Conservation (phyloP, 2,888 invertebrate genomes). For the Hypena proboscidalis region DNA sequence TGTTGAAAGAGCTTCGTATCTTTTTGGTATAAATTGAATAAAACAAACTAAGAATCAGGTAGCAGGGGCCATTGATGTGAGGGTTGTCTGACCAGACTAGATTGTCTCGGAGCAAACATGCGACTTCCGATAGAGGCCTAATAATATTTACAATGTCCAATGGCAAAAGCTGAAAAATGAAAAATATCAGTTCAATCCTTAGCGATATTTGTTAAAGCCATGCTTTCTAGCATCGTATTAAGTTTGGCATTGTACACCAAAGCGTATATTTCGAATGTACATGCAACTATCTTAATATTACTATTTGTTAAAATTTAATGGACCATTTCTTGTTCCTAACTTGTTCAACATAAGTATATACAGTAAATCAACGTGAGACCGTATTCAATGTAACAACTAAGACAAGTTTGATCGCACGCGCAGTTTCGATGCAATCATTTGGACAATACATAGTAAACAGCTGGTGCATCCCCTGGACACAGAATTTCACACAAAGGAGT, state of each 20-base stretch:
- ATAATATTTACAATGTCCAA: slow-evolving; percentile 77
- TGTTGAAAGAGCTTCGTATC: slow-evolving; percentile 77
- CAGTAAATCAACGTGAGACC: slow-evolving; percentile 58
- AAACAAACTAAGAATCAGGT: slow-evolving; percentile 75
- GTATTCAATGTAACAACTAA: slow-evolving; percentile 41
- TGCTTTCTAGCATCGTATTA: slow-evolving; percentile 67
- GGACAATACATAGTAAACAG: slow-evolving; percentile 48
- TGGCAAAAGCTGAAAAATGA: slow-evolving; percentile 59
- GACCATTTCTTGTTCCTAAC: slow-evolving; percentile 80
- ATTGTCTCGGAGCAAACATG: slow-evolving; percentile 69
- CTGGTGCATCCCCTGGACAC: slow-evolving; percentile 37
- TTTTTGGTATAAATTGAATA: slow-evolving; percentile 84
- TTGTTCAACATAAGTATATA: slow-evolving; percentile 71
- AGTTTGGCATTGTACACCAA: slow-evolving; percentile 75
- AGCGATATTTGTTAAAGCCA: slow-evolving; percentile 69
- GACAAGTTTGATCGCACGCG: slow-evolving; percentile 32
- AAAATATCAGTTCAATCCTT: slow-evolving; percentile 68
- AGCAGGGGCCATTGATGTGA: slow-evolving; percentile 57
- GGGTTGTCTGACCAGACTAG: slow-evolving; percentile 65
- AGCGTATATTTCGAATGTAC: slow-evolving; percentile 67
- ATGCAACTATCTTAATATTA: slow-evolving; percentile 70
- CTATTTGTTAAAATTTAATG: slow-evolving; percentile 77
- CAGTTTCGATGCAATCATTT: slow-evolving; percentile 30
- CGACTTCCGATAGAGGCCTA: slow-evolving; percentile 52
- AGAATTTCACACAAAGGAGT: slow-evolving; percentile 33